Evolutionary conservation across 2,797 vertebrate genomes (phyloP).

Genomic region (Prionace glauca): DNA sequence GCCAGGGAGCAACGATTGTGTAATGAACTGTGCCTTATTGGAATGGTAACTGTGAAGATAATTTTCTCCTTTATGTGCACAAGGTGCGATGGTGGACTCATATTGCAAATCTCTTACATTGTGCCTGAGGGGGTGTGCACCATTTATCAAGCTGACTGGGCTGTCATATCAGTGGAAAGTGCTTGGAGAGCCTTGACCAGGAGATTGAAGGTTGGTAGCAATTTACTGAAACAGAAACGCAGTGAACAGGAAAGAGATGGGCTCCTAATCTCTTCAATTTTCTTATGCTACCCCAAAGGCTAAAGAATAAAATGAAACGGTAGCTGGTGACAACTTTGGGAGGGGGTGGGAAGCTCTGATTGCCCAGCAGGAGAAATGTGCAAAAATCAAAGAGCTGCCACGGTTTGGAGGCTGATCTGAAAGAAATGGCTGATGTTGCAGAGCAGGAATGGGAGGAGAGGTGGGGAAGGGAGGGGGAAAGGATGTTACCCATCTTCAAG

Average conservation of each 20-base stretch:
- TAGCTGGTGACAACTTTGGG: slow-evolving; percentile 55
- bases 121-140: slow-evolving; percentile 42
- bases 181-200: slow-evolving; percentile 57
- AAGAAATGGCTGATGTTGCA: slow-evolving; percentile 27
- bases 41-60: slow-evolving; percentile 29
- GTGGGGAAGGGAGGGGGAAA: neutral
- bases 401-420: slow-evolving; percentile 22
- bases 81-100: slow-evolving; percentile 41
- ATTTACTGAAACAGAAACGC: slow-evolving; percentile 58
- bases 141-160: slow-evolving; percentile 58
- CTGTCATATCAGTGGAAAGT: slow-evolving; percentile 55
- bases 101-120: slow-evolving; percentile 45
- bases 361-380: neutral
- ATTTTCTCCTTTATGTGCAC: slow-evolving; percentile 41
- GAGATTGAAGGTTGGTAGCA: slow-evolving; percentile 58
- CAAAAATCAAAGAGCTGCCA: slow-evolving; percentile 30
- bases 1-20: neutral
- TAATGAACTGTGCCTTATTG: slow-evolving; percentile 33
- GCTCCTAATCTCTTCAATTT: slow-evolving; percentile 60
- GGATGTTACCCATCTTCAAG: slow-evolving; percentile 55
- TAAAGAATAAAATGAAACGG: slow-evolving; percentile 61
- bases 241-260: slow-evolving; percentile 55
- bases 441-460: neutral
- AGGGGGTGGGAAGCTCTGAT: slow-evolving; percentile 19
- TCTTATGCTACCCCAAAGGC: slow-evolving; percentile 62